phyloP scores from a whole-genome alignment of 2,113 vertebrate genomes.

The Brachionichthys hirsutus region DNA sequence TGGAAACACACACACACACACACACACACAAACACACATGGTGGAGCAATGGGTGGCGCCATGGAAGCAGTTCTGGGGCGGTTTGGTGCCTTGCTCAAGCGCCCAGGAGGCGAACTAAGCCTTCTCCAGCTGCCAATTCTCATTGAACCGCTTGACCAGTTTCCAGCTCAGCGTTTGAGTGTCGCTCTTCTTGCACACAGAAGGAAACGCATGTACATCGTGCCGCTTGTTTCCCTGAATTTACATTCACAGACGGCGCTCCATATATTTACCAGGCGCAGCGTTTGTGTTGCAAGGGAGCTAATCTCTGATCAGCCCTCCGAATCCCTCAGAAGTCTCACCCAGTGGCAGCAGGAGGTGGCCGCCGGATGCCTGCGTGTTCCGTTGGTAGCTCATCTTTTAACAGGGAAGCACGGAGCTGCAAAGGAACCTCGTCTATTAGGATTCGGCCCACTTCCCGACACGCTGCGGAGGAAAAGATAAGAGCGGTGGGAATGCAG shows the following conservation, averaged over 20 bases:
- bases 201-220: not conserved
- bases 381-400: slow-evolving; percentile 35
- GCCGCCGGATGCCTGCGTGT: slow-evolving; percentile 5
- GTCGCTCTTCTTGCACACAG: too few relatives aligned
- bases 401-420: slow-evolving; percentile 31
- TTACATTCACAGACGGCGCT: slow-evolving; percentile 8
- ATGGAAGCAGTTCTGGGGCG: too few relatives aligned
- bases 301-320: slow-evolving; percentile 23
- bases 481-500: slow-evolving; percentile 52
- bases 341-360: slow-evolving; percentile 10
- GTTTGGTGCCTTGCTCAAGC: too few relatives aligned
- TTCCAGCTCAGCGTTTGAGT: not conserved
- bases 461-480: slow-evolving; percentile 57
- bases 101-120: too few relatives aligned
- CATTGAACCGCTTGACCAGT: not conserved
- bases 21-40: too few relatives aligned
- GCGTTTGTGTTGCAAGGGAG: slow-evolving; percentile 7
- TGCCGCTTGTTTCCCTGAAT: not conserved
- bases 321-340: slow-evolving; percentile 14
- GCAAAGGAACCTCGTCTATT: slow-evolving; percentile 50
- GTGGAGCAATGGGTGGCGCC: too few relatives aligned
- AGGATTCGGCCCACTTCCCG: slow-evolving; percentile 58
- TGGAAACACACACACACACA: too few relatives aligned
- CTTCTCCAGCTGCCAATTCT: too few relatives aligned
- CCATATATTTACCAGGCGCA: slow-evolving; percentile 18